Evolutionary conservation across 2,888 invertebrate species (phyloP).

Genomic region (Megalurothrips usitatus): DNA sequence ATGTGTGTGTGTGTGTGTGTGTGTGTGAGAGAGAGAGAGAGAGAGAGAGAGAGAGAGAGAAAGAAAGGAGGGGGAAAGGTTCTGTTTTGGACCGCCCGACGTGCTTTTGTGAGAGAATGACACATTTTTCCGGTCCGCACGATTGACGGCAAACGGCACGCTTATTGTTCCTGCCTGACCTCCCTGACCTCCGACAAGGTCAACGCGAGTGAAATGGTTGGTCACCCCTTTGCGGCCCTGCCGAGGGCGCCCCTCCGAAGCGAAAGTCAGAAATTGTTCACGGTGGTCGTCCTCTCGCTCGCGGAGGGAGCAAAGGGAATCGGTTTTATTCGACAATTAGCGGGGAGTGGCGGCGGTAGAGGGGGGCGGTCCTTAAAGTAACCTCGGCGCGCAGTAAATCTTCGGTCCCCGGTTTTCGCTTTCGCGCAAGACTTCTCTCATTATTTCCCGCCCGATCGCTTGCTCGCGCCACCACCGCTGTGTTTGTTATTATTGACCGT

Average conservation of each 20-base stretch:
- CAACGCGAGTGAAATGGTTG: background rate
- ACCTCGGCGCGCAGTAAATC: background rate
- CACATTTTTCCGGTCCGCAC: too few species aligned
- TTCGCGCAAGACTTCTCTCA: too few species aligned
- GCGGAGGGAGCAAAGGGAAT: background rate
- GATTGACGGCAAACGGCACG: too few species aligned
- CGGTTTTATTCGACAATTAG: background rate
- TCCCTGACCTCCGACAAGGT: background rate
- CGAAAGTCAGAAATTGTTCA: background rate
- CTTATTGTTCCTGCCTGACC: too few species aligned
- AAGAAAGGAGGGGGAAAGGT: too few species aligned
- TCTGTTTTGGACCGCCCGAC: too few species aligned
- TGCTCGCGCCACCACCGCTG: too few species aligned
- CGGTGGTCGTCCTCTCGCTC: background rate
- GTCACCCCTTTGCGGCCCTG: background rate
- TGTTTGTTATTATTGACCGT: too few species aligned
- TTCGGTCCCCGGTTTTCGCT: too few species aligned
- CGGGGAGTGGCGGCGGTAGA: background rate
- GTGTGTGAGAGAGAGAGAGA: background rate
- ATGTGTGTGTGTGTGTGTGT: background rate
- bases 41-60: background rate
- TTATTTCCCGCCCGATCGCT: too few species aligned
- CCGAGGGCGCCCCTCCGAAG: background rate
- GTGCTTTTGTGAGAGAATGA: too few species aligned
- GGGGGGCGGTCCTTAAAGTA: background rate